Evolutionary conservation across 1,140 invertebrate species (phyloP).

Genomic region (Nomia melanderi): DNA sequence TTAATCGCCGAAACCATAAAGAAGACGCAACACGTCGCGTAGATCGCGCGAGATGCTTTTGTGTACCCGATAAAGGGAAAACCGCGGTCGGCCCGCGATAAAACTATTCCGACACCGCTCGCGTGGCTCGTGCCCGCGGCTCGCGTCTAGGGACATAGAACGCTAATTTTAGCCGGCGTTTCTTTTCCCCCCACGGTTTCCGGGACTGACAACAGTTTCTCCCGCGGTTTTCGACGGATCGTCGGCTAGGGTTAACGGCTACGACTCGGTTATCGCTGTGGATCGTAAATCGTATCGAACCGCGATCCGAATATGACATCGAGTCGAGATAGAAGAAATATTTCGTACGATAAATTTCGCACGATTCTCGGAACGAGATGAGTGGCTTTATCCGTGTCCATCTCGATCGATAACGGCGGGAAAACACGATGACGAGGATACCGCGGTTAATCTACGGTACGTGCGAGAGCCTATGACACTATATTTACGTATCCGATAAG

Average conservation of each 20-base stretch:
- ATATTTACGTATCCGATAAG: slow-evolving; percentile 38
- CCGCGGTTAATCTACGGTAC: not conserved
- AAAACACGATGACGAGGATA: not conserved
- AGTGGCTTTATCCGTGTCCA: not conserved
- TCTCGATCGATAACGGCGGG: not conserved
- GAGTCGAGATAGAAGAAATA: not conserved
- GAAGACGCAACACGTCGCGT: slow-evolving; percentile 5
- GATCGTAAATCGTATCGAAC: too few species aligned
- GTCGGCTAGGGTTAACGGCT: too few species aligned
- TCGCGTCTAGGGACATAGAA: not conserved
- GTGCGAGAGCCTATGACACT: not conserved
- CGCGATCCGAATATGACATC: too few species aligned
- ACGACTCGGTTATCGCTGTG: too few species aligned
- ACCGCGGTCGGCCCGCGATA: not conserved
- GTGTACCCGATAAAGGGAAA: slow-evolving; percentile 1
- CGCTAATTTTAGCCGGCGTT: too few species aligned
- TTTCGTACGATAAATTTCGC: not conserved
- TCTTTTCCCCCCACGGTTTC: too few species aligned
- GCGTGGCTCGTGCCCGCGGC: fast-evolving
- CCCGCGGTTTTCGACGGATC: too few species aligned
- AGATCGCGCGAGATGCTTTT: slow-evolving; percentile 27
- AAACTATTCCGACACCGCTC: not conserved
- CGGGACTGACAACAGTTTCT: too few species aligned
- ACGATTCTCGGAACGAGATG: not conserved
- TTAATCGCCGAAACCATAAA: slow-evolving; percentile 54